phyloP scores from a whole-genome alignment of 1,140 invertebrate genomes.

The honey bee (Apis mellifera) region Amel_HAv3.1 CM009944.2:7749001-7749500 shows the following conservation, averaged over 20 bases:
- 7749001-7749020: neutral
- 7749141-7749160: neutral
- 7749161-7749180: accelerated
- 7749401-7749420: neutral
- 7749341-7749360: no score
- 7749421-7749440: no score
- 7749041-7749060: no score
- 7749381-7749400: neutral
- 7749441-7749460: neutral
- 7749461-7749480: constrained; percentile 1
- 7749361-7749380: no score
- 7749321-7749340: no score
- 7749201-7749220: neutral
- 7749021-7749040: neutral
- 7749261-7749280: no score
- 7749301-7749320: no score
- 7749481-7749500: neutral
- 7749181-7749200: neutral
- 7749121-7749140: neutral
- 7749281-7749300: no score
- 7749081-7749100: neutral
- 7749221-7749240: no score
- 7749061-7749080: neutral
- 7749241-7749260: no score
- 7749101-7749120: neutral